These are phyloP conservation scores for Indicator maculatus DNA, from an alignment of 2,113 vertebrate species.

Conservation along the genomic window DNA sequence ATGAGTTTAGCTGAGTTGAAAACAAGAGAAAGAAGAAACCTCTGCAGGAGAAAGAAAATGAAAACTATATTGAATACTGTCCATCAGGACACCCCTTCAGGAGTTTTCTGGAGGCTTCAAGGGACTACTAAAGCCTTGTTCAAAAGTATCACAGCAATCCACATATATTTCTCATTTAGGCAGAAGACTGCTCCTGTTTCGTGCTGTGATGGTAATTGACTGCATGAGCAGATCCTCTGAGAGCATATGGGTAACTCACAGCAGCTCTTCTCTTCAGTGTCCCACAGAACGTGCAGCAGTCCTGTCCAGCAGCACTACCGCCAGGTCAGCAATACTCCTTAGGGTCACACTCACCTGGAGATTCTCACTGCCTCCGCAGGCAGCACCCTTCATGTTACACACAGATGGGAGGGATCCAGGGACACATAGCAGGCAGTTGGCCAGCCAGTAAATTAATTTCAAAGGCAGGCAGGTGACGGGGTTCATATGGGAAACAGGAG, in stretches of 20 bases:
- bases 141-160: not conserved
- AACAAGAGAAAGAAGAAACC: not conserved
- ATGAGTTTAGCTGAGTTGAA: not conserved
- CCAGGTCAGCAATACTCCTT: not conserved
- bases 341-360: not conserved
- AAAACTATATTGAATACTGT: not conserved
- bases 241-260: not conserved
- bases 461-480: not conserved
- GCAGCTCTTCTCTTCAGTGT: not conserved
- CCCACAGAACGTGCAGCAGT: not conserved
- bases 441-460: conserved; percentile 31
- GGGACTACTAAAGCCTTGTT: not conserved
- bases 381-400: not conserved
- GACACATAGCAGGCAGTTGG: not conserved
- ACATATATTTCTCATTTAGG: not conserved
- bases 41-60: not conserved
- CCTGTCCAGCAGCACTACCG: not conserved
- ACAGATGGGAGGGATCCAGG: not conserved
- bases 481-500: not conserved
- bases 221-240: not conserved
- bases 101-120: not conserved
- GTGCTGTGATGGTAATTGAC: not conserved
- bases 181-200: not conserved
- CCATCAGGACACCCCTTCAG: not conserved
- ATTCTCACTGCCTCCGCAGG: not conserved